Conservation (phyloP, 2,797 vertebrate genomes). For the Gymnoscopelus microlampas region DNA sequence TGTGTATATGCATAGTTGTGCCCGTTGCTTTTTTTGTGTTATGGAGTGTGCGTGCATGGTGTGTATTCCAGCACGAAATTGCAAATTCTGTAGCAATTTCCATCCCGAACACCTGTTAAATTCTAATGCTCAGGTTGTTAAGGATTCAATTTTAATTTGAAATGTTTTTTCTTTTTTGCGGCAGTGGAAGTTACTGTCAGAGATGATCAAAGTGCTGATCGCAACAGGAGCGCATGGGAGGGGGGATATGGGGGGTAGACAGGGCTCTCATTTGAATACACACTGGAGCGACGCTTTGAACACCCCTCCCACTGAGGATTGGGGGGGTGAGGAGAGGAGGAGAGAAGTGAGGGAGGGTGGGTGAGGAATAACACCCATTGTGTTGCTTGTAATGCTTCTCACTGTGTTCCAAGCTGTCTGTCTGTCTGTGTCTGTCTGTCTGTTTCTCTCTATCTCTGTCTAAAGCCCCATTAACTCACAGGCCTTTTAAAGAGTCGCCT, state of each 20-base stretch:
- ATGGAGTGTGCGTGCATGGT: too few species aligned
- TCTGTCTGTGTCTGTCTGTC: slow-evolving; percentile 36
- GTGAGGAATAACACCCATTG: slow-evolving; percentile 71
- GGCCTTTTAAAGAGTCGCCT: too few species aligned
- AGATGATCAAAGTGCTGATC: slow-evolving; percentile 80
- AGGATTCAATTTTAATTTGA: slow-evolving; percentile 83
- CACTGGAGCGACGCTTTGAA: slow-evolving; percentile 78
- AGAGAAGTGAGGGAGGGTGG: slow-evolving; percentile 47
- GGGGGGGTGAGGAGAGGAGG: slow-evolving; percentile 33
- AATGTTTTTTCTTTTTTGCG: slow-evolving; percentile 63
- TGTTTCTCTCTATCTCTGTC: slow-evolving; percentile 38
- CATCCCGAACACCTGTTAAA: slow-evolving; percentile 80
- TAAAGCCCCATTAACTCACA: slow-evolving; percentile 42
- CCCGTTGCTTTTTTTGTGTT: too few species aligned
- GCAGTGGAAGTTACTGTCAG: slow-evolving; percentile 70
- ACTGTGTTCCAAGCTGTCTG: slow-evolving; percentile 52
- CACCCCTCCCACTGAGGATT: slow-evolving; percentile 62
- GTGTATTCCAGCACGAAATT: slow-evolving; percentile 72
- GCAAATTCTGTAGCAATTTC: slow-evolving; percentile 82
- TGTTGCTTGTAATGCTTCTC: slow-evolving; percentile 59
- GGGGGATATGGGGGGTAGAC: slow-evolving; percentile 16
- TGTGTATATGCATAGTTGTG: too few species aligned
- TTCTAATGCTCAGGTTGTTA: slow-evolving; percentile 80
- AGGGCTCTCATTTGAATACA: slow-evolving; percentile 80
- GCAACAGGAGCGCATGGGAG: slow-evolving; percentile 60